Evolutionary conservation across 1,140 invertebrate species (phyloP), one percentile per base, ranked within the genome.

Genomic region (Cydia pomonella): DNA sequence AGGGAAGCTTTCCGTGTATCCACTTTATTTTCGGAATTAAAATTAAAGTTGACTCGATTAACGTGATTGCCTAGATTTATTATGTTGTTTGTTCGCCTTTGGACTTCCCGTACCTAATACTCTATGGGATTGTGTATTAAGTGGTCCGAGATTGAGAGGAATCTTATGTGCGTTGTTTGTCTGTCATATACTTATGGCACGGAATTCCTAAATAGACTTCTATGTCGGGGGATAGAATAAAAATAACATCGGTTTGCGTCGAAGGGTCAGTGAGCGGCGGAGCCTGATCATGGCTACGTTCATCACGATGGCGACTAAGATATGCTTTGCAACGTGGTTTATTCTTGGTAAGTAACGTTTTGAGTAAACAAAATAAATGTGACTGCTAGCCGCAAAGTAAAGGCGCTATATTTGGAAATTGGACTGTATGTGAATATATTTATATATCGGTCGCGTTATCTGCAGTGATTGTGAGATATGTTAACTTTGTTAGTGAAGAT

Each of bases 161-260:
- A 79, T 77, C 72, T 75, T 69, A 87, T 87, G 82, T 88, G 85
- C 84, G 85, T 91, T 90, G 86, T 89, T 89, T 89, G 79, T 85
- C 80, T 86, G 84, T 79, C 84, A 90, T 89, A 85, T 90, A 90
- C 86, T 79, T 84, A 85, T 84, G 84, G 21, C 86, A 84, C 83
- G 84, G 84, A 87, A 87, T 86, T 91, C 89, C 75, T 87, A 92
- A 91, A 91, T 92, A 92, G 89, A 89, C 81, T 88, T 92, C 89
- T 80, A 90, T 92, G 90, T 90, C 87, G 88, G 84, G 87, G 83
- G 80, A 85, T 86, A 77, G 87, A 90, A 84, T 88, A 92, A 92
- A 92, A 92, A 92, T 92, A 92, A 91, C 91, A 91, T 88, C 86
- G 82, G 81, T 80, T 83, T 87, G 82, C 87, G 82, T 82, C 84